These are phyloP conservation scores for Lithophane ornitopus DNA, from an alignment of 2,888 invertebrate genomes.

Conservation along the genomic window DNA sequence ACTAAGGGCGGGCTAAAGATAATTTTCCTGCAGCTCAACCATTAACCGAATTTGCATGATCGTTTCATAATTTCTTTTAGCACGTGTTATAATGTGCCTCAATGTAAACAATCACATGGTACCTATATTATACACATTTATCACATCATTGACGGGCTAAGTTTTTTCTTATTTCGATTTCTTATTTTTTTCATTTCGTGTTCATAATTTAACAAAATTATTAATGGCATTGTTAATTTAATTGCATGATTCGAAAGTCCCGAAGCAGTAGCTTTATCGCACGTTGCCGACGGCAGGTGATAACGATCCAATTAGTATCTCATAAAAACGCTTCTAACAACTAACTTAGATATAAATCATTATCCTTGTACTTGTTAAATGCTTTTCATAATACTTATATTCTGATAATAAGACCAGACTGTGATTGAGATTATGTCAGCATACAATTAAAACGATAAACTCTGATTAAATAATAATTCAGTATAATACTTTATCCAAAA, in stretches of 20 bases:
- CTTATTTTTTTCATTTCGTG: background rate
- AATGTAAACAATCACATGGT: conserved; percentile 52
- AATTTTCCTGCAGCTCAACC: conserved; percentile 73
- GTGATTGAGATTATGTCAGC: conserved; percentile 3
- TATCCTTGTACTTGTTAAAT: conserved; percentile 6
- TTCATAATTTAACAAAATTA: background rate
- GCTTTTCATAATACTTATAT: background rate
- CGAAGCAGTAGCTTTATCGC: conserved; percentile 7
- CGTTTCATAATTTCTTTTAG: conserved; percentile 56
- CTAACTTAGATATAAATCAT: conserved; percentile 6
- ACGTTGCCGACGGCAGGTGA: conserved; percentile 53
- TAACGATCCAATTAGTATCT: conserved; percentile 22
- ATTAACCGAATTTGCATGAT: conserved; percentile 64
- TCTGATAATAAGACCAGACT: conserved; percentile 9
- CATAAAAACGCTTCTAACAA: conserved; percentile 9
- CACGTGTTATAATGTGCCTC: conserved; percentile 42
- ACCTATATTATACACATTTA: background rate
- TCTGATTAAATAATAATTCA: conserved; percentile 2
- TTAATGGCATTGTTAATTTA: background rate
- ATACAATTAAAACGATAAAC: conserved; percentile 16
- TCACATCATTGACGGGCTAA: background rate
- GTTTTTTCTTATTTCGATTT: background rate
- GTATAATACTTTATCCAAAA: background rate
- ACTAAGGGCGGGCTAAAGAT: conserved; percentile 82
- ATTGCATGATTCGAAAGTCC: conserved; percentile 3